Percentiles rank a stretch among this genome's conserved stretches.
These are phyloP conservation scores for Trichonephila inaurata DNA, from an alignment of 1,140 invertebrate species.

Conservation along the genomic window DNA sequence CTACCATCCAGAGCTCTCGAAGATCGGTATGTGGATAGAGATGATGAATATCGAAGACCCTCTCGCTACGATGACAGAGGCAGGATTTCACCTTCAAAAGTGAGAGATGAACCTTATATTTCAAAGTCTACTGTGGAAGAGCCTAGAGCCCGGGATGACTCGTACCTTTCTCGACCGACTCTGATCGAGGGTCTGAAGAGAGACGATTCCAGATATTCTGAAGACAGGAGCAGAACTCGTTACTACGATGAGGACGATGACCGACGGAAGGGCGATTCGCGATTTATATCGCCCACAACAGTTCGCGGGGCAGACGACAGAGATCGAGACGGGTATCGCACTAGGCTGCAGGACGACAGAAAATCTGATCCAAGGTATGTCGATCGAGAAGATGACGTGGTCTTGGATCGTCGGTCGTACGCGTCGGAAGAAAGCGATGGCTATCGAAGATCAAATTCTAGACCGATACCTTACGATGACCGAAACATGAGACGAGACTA, in stretches of 20 bases:
- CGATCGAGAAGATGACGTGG: slow-evolving; percentile 23
- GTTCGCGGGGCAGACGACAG: background rate
- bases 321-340: background rate
- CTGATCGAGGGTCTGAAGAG: background rate
- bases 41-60: slow-evolving; percentile 17
- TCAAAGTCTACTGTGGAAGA: background rate
- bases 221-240: background rate
- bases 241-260: background rate
- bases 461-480: background rate
- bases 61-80: slow-evolving; percentile 26
- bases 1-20: no score
- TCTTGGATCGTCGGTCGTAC: slow-evolving; percentile 40
- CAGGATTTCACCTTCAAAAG: slow-evolving; percentile 45
- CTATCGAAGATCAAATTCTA: slow-evolving; percentile 18
- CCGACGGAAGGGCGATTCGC: background rate
- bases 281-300: background rate
- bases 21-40: background rate
- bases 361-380: background rate
- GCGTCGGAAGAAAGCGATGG: slow-evolving; percentile 45
- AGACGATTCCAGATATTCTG: background rate
- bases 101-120: slow-evolving; percentile 24
- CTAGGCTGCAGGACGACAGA: slow-evolving; percentile 10
- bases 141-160: background rate
- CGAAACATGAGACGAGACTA: background rate
- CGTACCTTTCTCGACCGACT: background rate